These are phyloP conservation scores for Hydrolagus colliei DNA, from an alignment of 2,797 vertebrate species.

Conservation along the genomic window DNA sequence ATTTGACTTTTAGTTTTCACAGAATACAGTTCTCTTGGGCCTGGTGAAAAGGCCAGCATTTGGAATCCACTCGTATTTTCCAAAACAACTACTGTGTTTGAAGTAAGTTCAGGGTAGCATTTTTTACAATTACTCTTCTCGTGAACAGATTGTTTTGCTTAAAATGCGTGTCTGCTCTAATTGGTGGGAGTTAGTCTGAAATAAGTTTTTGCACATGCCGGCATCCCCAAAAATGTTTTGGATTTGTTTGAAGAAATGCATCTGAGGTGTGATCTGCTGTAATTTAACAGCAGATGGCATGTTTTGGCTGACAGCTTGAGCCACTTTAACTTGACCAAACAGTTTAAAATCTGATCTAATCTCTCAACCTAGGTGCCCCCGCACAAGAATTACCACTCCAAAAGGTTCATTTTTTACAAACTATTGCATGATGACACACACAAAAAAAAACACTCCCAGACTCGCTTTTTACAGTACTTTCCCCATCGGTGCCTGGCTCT, in stretches of 20 bases:
- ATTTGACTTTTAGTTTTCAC: too few species aligned
- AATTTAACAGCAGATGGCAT: conserved; percentile 63
- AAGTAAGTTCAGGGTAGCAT: background rate
- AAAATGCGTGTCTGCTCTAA: conserved; percentile 41
- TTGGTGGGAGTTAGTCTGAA: conserved; percentile 43
- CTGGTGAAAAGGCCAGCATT: too few species aligned
- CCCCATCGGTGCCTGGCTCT: conserved; percentile 36
- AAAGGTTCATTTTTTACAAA: conserved; percentile 64
- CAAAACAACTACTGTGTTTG: too few species aligned
- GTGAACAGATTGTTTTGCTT: background rate
- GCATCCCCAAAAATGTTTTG: conserved; percentile 37
- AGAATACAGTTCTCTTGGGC: too few species aligned
- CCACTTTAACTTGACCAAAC: conserved; percentile 44
- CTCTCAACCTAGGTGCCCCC: conserved; percentile 50
- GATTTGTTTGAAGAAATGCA: conserved; percentile 54
- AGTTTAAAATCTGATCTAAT: conserved; percentile 35
- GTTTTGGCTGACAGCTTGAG: conserved; percentile 55
- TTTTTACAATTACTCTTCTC: background rate
- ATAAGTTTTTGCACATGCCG: conserved; percentile 42
- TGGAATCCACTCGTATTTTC: too few species aligned
- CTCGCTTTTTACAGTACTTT: conserved; percentile 38
- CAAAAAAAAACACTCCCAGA: conserved; percentile 33
- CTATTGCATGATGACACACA: conserved; percentile 52
- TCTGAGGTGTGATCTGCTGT: conserved; percentile 54
- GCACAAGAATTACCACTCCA: conserved; percentile 58